A percentile compares a stretch with the other conserved stretches of the same genome.
Evolutionary conservation across 2,888 invertebrate species (phyloP).

Genomic region (Melolontha melolontha): DNA sequence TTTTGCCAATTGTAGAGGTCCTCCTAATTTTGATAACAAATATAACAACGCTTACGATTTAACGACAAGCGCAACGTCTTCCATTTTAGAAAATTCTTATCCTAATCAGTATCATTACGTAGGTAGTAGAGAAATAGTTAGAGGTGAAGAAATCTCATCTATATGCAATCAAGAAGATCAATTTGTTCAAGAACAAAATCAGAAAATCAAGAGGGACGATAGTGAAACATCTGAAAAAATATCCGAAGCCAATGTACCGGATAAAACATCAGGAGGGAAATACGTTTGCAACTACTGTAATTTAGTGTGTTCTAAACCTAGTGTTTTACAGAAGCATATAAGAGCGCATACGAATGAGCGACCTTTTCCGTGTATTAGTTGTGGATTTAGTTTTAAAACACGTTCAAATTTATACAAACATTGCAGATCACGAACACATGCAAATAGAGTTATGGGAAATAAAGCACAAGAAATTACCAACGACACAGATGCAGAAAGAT

Average conservation of each 20-base stretch:
- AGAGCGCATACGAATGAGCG: constrained; percentile 93
- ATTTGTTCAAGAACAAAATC: constrained; percentile 20
- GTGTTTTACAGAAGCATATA: constrained; percentile 93
- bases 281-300: constrained; percentile 91
- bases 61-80: constrained; percentile 57
- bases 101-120: constrained; percentile 52
- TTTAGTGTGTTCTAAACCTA: constrained; percentile 90
- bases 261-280: constrained; percentile 68
- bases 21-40: constrained; percentile 59
- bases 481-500: constrained; percentile 48
- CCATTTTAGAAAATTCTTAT: constrained; percentile 60
- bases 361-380: constrained; percentile 89
- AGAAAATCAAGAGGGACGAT: constrained; percentile 11
- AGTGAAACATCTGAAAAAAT: constrained; percentile 14
- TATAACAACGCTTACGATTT: constrained; percentile 48
- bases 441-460: constrained; percentile 64
- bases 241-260: constrained; percentile 29
- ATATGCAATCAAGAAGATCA: constrained; percentile 43
- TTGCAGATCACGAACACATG: constrained; percentile 70
- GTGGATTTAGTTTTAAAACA: constrained; percentile 94
- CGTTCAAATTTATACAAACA: constrained; percentile 94
- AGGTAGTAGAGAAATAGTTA: constrained; percentile 48
- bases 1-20: constrained; percentile 36
- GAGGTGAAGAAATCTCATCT: constrained; percentile 47
- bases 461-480: constrained; percentile 55